These are phyloP conservation scores for Epistrophe grossulariae DNA, from an alignment of 2,888 invertebrate species.

Conservation along the genomic window DNA sequence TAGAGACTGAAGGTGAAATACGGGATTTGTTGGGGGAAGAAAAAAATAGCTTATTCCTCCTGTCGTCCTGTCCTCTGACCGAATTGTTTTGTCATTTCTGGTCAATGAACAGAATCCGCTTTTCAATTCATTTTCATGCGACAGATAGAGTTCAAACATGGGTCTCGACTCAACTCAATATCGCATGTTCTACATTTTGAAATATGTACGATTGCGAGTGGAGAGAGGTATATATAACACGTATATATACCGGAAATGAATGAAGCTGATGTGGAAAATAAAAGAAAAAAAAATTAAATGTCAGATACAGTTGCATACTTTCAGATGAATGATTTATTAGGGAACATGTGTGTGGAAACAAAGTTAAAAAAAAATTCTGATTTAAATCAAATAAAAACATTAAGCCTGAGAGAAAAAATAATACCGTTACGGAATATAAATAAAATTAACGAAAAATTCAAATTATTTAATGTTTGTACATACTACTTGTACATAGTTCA, in stretches of 20 bases:
- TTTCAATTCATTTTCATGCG: constrained; percentile 25
- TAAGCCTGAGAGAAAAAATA: background rate
- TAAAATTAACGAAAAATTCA: background rate
- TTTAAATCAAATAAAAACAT: background rate
- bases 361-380: background rate
- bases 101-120: constrained; percentile 29
- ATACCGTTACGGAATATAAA: background rate
- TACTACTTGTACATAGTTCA: too few relatives aligned
- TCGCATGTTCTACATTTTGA: constrained; percentile 23
- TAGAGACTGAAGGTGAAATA: constrained; percentile 5
- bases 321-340: constrained; percentile 33
- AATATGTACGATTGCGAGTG: background rate
- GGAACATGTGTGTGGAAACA: constrained; percentile 4
- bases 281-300: background rate
- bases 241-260: background rate
- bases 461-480: too few relatives aligned
- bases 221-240: background rate
- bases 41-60: constrained; percentile 4
- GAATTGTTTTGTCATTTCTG: constrained; percentile 41
- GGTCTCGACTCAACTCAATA: constrained; percentile 13
- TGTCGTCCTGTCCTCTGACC: constrained; percentile 6
- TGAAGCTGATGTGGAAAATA: background rate
- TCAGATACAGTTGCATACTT: constrained; percentile 11
- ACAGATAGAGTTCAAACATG: constrained; percentile 24
- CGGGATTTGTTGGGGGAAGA: background rate